These are phyloP conservation scores for Phasianus colchicus DNA, from an alignment of 2,113 vertebrate genomes.

Conservation along the genomic window DNA sequence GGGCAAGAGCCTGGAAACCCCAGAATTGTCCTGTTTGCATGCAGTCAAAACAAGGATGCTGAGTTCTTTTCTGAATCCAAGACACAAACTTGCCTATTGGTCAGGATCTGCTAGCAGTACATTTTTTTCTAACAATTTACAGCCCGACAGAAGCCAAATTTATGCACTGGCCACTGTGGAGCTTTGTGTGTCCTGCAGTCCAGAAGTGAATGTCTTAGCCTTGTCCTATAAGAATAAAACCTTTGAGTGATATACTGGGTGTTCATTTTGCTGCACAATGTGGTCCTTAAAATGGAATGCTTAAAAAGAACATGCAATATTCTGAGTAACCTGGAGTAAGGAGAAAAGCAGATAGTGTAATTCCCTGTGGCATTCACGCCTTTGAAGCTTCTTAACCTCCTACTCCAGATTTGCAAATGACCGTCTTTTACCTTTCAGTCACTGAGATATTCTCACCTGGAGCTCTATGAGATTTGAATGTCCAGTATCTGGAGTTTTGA, in stretches of 20 bases:
- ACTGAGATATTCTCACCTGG: not conserved
- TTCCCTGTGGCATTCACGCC: not conserved
- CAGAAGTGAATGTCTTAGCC: conserved; percentile 30
- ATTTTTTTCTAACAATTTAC: not conserved
- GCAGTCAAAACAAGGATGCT: conserved; percentile 28
- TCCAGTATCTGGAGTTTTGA: not conserved
- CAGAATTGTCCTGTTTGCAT: conserved; percentile 24
- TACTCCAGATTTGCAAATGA: not conserved
- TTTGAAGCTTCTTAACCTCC: not conserved
- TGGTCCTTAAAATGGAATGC: not conserved
- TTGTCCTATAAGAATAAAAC: conserved; percentile 8
- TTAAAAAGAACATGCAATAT: not conserved
- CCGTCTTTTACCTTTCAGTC: not conserved
- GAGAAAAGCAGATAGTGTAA: not conserved
- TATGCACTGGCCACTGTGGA: not conserved
- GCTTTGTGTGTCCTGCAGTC: not conserved
- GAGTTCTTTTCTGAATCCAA: conserved; percentile 10
- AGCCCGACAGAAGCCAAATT: not conserved
- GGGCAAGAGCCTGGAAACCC: conserved; percentile 40
- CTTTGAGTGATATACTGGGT: not conserved
- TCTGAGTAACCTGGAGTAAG: not conserved
- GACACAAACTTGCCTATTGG: not conserved
- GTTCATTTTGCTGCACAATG: not conserved
- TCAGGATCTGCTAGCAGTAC: not conserved
- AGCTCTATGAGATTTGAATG: not conserved